These are phyloP conservation scores for Pygocentrus nattereri DNA, from an alignment of 2,797 vertebrate species.

Conservation along the genomic window DNA sequence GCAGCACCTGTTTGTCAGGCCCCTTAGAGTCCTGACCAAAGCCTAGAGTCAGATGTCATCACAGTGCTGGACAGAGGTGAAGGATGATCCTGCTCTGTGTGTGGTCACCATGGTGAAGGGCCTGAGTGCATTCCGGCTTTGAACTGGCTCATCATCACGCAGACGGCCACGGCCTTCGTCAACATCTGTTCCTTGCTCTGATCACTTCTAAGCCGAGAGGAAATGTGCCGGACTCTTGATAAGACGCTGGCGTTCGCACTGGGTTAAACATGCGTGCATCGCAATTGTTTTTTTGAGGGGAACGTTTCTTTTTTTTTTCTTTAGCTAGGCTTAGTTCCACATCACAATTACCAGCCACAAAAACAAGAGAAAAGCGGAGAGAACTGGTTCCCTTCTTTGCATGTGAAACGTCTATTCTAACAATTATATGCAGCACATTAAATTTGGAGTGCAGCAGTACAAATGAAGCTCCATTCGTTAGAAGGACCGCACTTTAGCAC, in stretches of 20 bases:
- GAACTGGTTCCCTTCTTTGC: background rate
- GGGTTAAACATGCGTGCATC: conserved; percentile 19
- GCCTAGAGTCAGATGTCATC: conserved; percentile 16
- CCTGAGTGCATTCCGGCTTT: conserved; percentile 31
- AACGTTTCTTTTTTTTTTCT: background rate
- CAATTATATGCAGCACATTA: conserved; percentile 3
- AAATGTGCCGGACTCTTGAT: conserved; percentile 47
- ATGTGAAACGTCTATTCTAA: background rate
- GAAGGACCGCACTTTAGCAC: background rate
- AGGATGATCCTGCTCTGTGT: background rate
- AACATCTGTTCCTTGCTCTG: conserved; percentile 50
- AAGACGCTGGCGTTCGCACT: conserved; percentile 27
- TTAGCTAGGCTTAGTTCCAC: conserved; percentile 39
- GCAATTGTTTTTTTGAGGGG: background rate
- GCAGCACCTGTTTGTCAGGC: background rate
- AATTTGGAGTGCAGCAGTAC: background rate
- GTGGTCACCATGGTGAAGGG: conserved; percentile 10
- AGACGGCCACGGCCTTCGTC: conserved; percentile 35
- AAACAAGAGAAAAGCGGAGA: conserved; percentile 8
- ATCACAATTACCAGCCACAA: conserved; percentile 28
- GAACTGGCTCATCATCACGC: conserved; percentile 37
- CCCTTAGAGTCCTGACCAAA: conserved; percentile 4
- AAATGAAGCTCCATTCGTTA: conserved; percentile 2
- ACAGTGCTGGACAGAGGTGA: background rate
- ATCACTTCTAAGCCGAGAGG: conserved; percentile 40